Conservation (phyloP, 2,888 invertebrate genomes). For the Atherix ibis region DNA sequence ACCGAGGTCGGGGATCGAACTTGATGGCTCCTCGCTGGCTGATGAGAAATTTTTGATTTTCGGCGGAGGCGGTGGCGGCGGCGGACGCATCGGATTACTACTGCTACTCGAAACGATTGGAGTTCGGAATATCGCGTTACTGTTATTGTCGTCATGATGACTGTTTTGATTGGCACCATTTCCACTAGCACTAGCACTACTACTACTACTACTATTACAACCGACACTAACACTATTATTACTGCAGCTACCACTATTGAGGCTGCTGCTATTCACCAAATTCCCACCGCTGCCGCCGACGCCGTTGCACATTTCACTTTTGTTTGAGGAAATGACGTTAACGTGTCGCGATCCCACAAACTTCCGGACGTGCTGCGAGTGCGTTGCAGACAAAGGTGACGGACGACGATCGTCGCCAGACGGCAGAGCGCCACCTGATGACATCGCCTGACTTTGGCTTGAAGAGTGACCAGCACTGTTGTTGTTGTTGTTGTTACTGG, state of each 20-base stretch:
- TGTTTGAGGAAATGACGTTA: constrained; percentile 24
- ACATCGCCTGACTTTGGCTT: too few relatives aligned
- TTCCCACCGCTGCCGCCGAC: not conserved
- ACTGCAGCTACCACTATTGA: not conserved
- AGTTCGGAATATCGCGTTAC: constrained; percentile 7
- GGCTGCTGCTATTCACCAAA: not conserved
- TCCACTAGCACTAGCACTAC: not conserved
- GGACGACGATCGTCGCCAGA: too few relatives aligned
- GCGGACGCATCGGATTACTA: constrained; percentile 28
- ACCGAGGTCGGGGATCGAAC: constrained; percentile 81
- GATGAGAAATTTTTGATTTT: constrained; percentile 24
- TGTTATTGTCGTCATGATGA: constrained; percentile 12
- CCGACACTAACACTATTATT: constrained; percentile 17
- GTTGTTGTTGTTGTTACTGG: constrained; percentile 12
- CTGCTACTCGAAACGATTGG: constrained; percentile 14
- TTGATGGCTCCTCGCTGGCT: constrained; percentile 61
- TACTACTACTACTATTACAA: constrained; percentile 18
- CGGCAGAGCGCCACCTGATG: too few relatives aligned
- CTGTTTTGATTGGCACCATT: not conserved
- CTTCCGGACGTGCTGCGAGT: constrained; percentile 18
- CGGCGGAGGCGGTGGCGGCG: constrained; percentile 31
- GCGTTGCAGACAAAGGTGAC: not conserved
- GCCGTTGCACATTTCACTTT: constrained; percentile 7
- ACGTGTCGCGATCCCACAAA: constrained; percentile 27
- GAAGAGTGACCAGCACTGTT: too few relatives aligned